Evolutionary conservation across 2,797 vertebrate genomes (phyloP), one percentile per base, ranked within the genome.

Genomic region (Anabacerthia variegaticeps): DNA sequence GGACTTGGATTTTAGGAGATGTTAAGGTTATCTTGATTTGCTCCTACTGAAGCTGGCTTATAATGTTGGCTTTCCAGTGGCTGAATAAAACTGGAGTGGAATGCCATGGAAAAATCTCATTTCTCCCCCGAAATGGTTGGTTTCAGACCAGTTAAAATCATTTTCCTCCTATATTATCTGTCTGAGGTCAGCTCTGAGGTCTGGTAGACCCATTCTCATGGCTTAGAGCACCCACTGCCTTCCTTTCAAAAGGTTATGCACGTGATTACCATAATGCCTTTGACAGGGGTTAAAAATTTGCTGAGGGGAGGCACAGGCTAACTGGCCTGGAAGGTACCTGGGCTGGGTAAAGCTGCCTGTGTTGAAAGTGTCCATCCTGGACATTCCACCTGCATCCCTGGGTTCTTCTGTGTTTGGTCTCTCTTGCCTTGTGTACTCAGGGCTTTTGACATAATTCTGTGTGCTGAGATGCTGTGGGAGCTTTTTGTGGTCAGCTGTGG

Each of bases 381-480:
- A 89, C 88, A 76, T 65, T 43, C 27, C 13, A 30, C 61, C 43
- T 76, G n/a, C 20, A 24, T 6, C 32, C n/a, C 41, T 0, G 4
- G 39, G 24, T 27, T 30, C 26, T 73, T n/a, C 46, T 3, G 6
- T 78, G 26, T 67, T 80, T 67, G 21, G 6, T 72, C 18, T 91
- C 65, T 28, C 34, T 55, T 86, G 69, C 56, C 59, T 24, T 63
- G 16, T 58, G 46, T 32, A 8, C 32, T 80, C 15, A 2, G 68
- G 49, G 44, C 22, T 75, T 95, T 91, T 83, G 61, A 17, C 27
- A 11, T 4, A 36, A 43, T 37, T 78, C 62, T 68, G 24, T 59
- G 36, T 72, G 75, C 89, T 59, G 85, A 88, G 73, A 66, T 81
- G 54, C 49, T 63, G 41, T 44, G 76, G 59, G 65, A 89, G 46